Conservation (phyloP, 2,888 invertebrate genomes). For the Hydrotaea diabolus region DNA sequence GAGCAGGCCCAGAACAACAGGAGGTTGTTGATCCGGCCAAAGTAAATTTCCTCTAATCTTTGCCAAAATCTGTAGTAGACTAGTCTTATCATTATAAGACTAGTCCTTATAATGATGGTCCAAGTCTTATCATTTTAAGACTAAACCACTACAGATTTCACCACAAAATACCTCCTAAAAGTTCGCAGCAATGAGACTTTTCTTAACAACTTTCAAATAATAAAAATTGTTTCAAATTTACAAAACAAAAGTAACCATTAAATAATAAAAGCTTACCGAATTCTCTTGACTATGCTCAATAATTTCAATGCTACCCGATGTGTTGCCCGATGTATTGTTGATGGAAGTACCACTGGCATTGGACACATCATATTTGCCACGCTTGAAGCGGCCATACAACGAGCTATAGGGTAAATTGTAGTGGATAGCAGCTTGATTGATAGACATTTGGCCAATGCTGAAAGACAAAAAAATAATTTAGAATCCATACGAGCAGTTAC, state of each 20-base stretch:
- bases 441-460: slow-evolving; percentile 95
- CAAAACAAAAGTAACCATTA: neutral
- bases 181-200: neutral
- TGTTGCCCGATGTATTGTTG: slow-evolving; percentile 79
- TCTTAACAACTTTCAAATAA: neutral
- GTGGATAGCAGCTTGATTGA: slow-evolving; percentile 95
- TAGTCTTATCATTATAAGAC: too few relatives aligned
- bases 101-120: too few relatives aligned
- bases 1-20: too few relatives aligned
- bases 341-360: slow-evolving; percentile 77
- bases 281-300: slow-evolving; percentile 81
- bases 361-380: slow-evolving; percentile 88
- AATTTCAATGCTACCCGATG: slow-evolving; percentile 80
- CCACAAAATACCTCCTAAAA: too few relatives aligned
- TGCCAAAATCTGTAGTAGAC: too few relatives aligned
- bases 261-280: slow-evolving; percentile 76
- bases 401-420: slow-evolving; percentile 95
- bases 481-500: neutral
- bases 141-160: too few relatives aligned
- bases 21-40: too few relatives aligned
- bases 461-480: slow-evolving; percentile 75
- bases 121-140: too few relatives aligned
- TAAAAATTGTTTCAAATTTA: slow-evolving; percentile 2
- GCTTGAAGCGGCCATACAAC: slow-evolving; percentile 92
- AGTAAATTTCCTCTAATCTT: too few relatives aligned